Percentiles rank a stretch among this genome's conserved stretches.
These are phyloP conservation scores for Perodicticus potto DNA, from an alignment of 2,797 vertebrate genomes.

Conservation along the genomic window DNA sequence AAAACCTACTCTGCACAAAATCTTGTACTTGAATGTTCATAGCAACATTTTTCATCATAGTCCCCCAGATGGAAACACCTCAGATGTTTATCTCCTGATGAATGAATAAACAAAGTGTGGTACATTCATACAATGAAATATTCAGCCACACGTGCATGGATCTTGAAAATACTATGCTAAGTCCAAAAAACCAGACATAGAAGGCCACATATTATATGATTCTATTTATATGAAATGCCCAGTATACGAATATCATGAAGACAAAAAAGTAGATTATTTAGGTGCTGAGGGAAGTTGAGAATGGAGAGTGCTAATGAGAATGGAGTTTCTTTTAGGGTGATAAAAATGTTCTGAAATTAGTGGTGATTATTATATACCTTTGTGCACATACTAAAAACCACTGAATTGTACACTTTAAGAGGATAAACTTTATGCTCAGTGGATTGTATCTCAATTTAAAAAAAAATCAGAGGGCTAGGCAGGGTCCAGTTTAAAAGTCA, in stretches of 20 bases:
- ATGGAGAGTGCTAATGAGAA: not conserved
- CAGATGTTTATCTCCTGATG: not conserved
- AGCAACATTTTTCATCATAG: not conserved
- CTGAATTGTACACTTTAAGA: not conserved
- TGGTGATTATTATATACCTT: not conserved
- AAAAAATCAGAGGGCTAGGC: not conserved
- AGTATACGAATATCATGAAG: not conserved
- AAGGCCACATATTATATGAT: not conserved
- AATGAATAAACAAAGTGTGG: not conserved
- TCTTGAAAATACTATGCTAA: not conserved
- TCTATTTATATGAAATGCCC: not conserved
- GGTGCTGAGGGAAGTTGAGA: not conserved
- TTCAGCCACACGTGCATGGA: not conserved
- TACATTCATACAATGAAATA: not conserved
- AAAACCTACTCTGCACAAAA: not conserved
- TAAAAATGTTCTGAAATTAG: not conserved
- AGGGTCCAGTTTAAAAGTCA: not conserved
- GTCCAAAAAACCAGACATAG: not conserved
- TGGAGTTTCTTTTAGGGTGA: not conserved
- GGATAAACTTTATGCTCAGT: not conserved
- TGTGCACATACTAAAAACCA: not conserved
- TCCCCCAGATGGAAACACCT: not conserved
- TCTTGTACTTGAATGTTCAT: not conserved
- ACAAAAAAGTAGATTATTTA: not conserved
- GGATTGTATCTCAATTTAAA: not conserved